Evolutionary conservation across 2,113 vertebrate genomes (phyloP).

Genomic region (Varanus salvator): DNA sequence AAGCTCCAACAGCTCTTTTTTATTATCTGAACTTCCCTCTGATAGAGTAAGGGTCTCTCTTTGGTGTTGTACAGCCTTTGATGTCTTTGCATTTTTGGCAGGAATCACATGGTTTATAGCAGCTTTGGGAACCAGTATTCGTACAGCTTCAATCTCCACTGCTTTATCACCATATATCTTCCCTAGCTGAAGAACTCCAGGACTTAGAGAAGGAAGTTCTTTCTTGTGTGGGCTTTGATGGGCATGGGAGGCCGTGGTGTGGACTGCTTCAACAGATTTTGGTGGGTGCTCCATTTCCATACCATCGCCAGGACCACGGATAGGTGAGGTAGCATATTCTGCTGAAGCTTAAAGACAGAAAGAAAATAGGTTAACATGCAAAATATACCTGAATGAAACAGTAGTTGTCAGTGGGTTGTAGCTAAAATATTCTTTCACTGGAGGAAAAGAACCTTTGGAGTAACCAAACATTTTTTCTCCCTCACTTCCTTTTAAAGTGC

Average conservation of each 20-base stretch:
- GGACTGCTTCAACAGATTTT: slow-evolving; percentile 72
- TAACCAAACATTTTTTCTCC: not conserved
- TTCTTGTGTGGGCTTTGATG: slow-evolving; percentile 78
- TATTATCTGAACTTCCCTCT: slow-evolving; percentile 78
- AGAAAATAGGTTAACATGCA: slow-evolving; percentile 26
- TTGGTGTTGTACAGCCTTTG: slow-evolving; percentile 64
- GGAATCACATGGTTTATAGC: slow-evolving; percentile 85
- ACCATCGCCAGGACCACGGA: slow-evolving; percentile 94
- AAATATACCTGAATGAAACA: slow-evolving; percentile 10
- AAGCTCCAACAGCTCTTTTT: slow-evolving; percentile 82
- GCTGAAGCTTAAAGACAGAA: slow-evolving; percentile 45
- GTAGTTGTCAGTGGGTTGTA: not conserved
- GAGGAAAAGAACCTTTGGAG: not conserved
- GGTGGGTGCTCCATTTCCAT: slow-evolving; percentile 91
- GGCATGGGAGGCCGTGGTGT: slow-evolving; percentile 43
- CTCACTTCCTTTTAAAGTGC: not conserved
- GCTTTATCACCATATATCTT: slow-evolving; percentile 85
- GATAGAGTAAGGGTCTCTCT: slow-evolving; percentile 77
- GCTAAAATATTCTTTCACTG: not conserved
- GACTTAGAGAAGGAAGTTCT: slow-evolving; percentile 72
- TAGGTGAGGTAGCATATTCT: slow-evolving; percentile 70
- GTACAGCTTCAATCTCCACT: slow-evolving; percentile 90
- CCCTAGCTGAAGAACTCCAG: slow-evolving; percentile 91
- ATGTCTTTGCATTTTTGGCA: slow-evolving; percentile 74
- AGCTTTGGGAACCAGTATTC: slow-evolving; percentile 91